These are phyloP conservation scores for Ptilorrhoa leucosticta DNA, from an alignment of 2,113 vertebrate genomes.

Conservation along the genomic window DNA sequence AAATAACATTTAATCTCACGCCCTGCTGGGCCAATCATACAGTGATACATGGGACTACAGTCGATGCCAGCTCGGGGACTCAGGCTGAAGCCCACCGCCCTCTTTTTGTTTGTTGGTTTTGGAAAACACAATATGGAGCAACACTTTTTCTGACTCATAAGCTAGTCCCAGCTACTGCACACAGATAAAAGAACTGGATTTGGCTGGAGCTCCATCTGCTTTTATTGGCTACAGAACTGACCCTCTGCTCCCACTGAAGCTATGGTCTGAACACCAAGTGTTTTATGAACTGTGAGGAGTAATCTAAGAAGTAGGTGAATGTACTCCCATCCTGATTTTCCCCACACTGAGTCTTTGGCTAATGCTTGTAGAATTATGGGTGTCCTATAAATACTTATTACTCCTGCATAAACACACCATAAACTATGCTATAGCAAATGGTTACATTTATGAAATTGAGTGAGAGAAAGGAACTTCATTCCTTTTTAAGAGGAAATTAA, in stretches of 20 bases:
- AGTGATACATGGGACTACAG: fast-evolving
- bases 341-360: not conserved
- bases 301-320: not conserved
- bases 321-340: not conserved
- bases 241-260: not conserved
- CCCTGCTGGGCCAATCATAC: not conserved
- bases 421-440: not conserved
- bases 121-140: not conserved
- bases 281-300: not conserved
- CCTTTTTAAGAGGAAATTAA: not conserved
- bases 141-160: not conserved
- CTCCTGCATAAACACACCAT: not conserved
- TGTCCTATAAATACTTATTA: not conserved
- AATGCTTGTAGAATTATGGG: not conserved
- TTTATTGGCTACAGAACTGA: not conserved
- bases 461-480: not conserved
- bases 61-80: not conserved
- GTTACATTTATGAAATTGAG: not conserved
- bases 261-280: not conserved
- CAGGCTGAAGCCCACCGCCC: not conserved
- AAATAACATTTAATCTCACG: not conserved
- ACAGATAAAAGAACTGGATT: not conserved
- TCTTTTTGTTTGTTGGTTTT: not conserved
- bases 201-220: not conserved
- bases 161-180: not conserved